Evolutionary conservation across 2,113 vertebrate genomes (phyloP).

Genomic region (Upupa epops): DNA sequence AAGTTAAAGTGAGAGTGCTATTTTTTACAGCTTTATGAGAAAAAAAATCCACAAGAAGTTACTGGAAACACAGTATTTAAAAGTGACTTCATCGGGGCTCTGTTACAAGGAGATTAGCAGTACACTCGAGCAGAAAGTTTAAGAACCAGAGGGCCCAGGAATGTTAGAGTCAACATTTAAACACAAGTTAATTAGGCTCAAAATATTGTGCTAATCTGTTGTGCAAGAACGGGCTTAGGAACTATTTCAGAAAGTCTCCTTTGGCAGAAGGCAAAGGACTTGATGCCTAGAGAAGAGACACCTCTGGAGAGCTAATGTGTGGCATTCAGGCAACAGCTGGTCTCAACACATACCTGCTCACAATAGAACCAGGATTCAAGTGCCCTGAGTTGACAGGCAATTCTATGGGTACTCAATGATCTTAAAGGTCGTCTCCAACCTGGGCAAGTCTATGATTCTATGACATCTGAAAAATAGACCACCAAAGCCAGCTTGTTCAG

Average conservation of each 20-base stretch:
- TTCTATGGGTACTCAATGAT: background rate
- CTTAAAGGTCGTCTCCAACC: no score
- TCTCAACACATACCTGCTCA: accelerated
- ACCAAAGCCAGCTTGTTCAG: background rate
- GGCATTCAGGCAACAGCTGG: background rate
- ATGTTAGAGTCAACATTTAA: conserved; percentile 17
- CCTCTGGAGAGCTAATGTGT: background rate
- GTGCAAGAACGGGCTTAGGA: conserved; percentile 20
- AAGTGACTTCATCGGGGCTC: background rate
- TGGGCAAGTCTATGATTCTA: background rate
- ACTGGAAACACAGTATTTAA: background rate
- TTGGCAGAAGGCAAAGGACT: background rate
- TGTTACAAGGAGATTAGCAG: conserved; percentile 44
- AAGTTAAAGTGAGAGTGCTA: background rate
- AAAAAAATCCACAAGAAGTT: background rate
- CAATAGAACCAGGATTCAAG: background rate
- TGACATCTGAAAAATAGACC: background rate
- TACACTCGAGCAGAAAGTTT: conserved; percentile 28
- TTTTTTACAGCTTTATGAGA: background rate
- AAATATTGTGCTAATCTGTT: conserved; percentile 24
- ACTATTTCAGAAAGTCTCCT: background rate
- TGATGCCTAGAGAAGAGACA: background rate
- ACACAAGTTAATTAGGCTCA: conserved; percentile 25
- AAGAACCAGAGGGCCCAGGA: conserved; percentile 33
- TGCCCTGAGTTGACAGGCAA: background rate